Base-by-base conservation (phyloP, 2,797 vertebrate species). In the Lemur catta region DNA sequence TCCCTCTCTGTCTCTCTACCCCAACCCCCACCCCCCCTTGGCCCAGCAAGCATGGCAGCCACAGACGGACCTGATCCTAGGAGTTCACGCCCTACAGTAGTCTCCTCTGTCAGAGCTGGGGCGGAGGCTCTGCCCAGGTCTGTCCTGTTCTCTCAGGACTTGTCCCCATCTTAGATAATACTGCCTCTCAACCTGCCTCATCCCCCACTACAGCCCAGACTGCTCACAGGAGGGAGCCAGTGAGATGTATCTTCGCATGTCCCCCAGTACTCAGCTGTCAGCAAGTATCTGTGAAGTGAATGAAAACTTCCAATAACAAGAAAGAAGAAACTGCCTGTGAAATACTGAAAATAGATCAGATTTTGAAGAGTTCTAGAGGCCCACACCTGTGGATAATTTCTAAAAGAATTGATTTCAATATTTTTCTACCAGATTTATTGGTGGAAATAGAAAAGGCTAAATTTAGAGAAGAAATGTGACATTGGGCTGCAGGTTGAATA, bases 401-500 rank as follows among this genome's bases (percentile, higher is more conserved):
- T 52, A 6, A 92, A 90, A 69, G 50, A 65, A 55, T n/a, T 12
- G 46, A 79, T 86, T 75, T 52, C n/a, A 24, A 14, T 46, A 35
- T 71, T 71, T 82, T 82, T 55, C 93, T 33, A 28, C 28, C 71
- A 72, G n/a, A 86, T 72, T 82, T 28, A 50, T 3, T 38, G 38
- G 78, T 80, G 41, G 52, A 65, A 85, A 93, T 26, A 92, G 55
- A 69, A 96, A 82, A 52, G 41, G 57, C 75, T 84, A 33, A 50
- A 79, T 96, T 75, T 93, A 92, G 38, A 88, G 75, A 89, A 46
- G 43, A 80, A 91, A 63, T 28, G 38, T 61, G 71, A 82, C 82
- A 20, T 71, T 24, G 26, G 38, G 46, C 46, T 22, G 33, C 33
- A 82, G 75, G 46, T n/a, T 33, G n/a, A 87, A 72, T 50, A 5